These are phyloP conservation scores for Malachius bipustulatus DNA, from an alignment of 2,888 invertebrate genomes.

Conservation along the genomic window DNA sequence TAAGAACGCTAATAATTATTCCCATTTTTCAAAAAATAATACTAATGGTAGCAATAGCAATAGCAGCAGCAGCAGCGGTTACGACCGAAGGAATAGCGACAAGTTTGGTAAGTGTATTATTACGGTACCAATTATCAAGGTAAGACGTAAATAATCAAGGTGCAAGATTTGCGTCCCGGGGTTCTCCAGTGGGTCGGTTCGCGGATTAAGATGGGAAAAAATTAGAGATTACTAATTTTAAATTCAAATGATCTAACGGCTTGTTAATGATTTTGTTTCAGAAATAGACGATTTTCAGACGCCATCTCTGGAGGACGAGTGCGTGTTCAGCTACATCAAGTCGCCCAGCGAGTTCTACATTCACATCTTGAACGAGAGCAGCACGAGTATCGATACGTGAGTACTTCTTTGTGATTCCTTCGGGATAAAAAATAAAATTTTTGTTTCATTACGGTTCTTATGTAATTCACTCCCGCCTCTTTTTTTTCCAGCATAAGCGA, in stretches of 20 bases:
- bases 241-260: not conserved
- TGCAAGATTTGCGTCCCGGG: not conserved
- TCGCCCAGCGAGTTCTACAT: constrained; percentile 3
- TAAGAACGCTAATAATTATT: not conserved
- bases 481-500: constrained; percentile 1
- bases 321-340: constrained; percentile 1
- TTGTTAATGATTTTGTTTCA: not conserved
- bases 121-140: too few species aligned
- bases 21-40: too few species aligned
- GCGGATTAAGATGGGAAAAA: too few species aligned
- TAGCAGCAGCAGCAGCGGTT: too few species aligned
- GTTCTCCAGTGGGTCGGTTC: too few species aligned
- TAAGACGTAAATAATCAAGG: not conserved
- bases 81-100: too few species aligned
- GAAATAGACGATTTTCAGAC: not conserved
- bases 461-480: not conserved
- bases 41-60: too few species aligned
- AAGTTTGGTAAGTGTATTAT: too few species aligned
- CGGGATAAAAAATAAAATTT: not conserved
- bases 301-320: not conserved
- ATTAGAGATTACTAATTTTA: too few species aligned
- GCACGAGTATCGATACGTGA: not conserved
- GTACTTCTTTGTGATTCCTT: not conserved
- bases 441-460: not conserved
- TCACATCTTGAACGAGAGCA: not conserved